Evolutionary conservation across 2,113 vertebrate species (phyloP).

Genomic region (Oreotrochilus melanogaster): DNA sequence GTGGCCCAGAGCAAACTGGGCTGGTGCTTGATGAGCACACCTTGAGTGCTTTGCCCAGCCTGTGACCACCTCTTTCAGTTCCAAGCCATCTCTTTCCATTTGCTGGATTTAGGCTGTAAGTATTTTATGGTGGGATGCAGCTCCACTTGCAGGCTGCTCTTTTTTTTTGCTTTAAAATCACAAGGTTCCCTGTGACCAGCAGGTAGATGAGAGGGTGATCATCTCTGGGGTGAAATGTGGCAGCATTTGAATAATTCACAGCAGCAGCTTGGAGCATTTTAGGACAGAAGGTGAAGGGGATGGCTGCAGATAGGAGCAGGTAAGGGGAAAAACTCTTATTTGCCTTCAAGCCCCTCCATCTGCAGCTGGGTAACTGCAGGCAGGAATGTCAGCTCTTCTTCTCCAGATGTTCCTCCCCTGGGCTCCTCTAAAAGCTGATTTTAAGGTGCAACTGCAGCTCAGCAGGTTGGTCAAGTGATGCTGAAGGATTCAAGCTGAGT

Average conservation of each 20-base stretch:
- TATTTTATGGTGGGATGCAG: not conserved
- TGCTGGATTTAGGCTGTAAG: not conserved
- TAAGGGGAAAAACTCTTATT: not conserved
- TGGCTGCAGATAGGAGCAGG: not conserved
- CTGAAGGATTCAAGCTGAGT: not conserved
- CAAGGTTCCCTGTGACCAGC: not conserved
- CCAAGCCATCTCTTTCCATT: not conserved
- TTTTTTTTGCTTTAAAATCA: not conserved
- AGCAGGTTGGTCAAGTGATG: not conserved
- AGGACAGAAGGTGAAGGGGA: not conserved
- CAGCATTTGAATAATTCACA: conserved; percentile 55
- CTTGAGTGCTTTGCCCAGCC: rapidly evolving
- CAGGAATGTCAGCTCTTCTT: not conserved
- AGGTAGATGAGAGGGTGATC: not conserved
- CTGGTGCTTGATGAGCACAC: rapidly evolving
- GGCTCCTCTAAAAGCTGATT: not conserved
- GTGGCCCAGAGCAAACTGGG: not conserved
- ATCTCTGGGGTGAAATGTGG: conserved; percentile 33
- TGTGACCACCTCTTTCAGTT: not conserved
- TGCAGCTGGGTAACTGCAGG: not conserved
- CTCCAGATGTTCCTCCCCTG: not conserved
- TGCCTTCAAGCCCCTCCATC: not conserved
- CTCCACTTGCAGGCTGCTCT: not conserved
- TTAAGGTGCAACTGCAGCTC: not conserved
- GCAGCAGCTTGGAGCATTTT: conserved; percentile 12